These are phyloP conservation scores for Cladorhizidae sp. DNA, from an alignment of 37 sponge, comb jelly and placozoan genomes.

Conservation along the genomic window DNA sequence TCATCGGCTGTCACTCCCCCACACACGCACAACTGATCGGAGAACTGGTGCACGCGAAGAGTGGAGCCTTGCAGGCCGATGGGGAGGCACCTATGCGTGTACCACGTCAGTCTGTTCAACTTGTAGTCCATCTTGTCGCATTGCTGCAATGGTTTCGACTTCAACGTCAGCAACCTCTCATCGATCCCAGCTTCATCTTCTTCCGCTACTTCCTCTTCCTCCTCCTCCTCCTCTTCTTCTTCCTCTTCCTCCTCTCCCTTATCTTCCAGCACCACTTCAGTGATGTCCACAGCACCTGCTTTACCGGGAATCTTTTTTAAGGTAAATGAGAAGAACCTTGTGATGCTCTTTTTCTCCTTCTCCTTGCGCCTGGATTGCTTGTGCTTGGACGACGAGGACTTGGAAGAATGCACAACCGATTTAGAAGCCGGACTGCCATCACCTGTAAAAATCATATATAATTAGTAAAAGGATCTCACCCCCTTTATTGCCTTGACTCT, in stretches of 20 bases:
- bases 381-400: no score
- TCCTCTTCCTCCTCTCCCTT: neutral
- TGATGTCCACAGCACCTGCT: neutral
- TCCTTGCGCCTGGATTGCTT: neutral
- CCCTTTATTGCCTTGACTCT: no score
- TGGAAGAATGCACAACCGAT: no score
- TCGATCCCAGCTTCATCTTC: neutral
- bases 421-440: no score
- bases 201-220: constrained; percentile 1
- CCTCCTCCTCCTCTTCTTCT: constrained; percentile 13
- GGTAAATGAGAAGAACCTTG: neutral
- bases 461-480: no score
- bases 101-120: constrained; percentile 31
- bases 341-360: neutral
- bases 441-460: no score
- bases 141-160: neutral
- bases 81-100: constrained; percentile 34
- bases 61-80: constrained; percentile 51
- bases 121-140: constrained; percentile 7
- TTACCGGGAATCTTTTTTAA: neutral
- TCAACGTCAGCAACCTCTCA: neutral
- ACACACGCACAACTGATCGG: constrained; percentile 23
- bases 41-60: constrained; percentile 21
- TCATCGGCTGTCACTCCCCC: constrained; percentile 35
- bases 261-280: neutral